A percentile compares a stretch with the other conserved stretches of the same genome.
Evolutionary conservation across 2,797 vertebrate genomes (phyloP).

Genomic region (Amblyopsis hoosieri): DNA sequence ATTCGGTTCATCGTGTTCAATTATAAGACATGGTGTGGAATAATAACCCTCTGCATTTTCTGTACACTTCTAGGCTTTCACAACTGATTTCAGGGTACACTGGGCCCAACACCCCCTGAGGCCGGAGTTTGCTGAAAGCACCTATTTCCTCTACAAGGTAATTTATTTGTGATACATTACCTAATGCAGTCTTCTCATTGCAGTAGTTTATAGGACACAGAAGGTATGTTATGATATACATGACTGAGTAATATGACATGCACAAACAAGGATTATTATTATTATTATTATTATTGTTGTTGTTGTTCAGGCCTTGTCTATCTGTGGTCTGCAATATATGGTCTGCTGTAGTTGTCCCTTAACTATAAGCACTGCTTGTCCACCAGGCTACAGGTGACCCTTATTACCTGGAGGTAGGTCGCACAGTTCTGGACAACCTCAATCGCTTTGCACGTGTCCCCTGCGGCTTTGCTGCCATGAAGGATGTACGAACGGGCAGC

Average conservation of each 20-base stretch:
- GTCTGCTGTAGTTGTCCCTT: neutral
- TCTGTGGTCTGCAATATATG: conserved; percentile 6
- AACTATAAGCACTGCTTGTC: too few species aligned
- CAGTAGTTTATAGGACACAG: neutral
- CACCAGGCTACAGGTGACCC: conserved; percentile 93
- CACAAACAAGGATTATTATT: neutral
- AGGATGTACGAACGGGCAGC: conserved; percentile 97
- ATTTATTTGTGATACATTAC: conserved; percentile 47
- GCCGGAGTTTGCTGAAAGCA: conserved; percentile 99
- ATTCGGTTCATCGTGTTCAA: neutral
- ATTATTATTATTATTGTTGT: neutral
- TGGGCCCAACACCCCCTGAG: conserved; percentile 98
- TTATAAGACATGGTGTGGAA: neutral
- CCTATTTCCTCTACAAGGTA: conserved; percentile 99
- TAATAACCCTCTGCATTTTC: conserved; percentile 58
- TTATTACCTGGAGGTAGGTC: conserved; percentile 96
- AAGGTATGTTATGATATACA: conserved; percentile 3
- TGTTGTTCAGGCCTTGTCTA: neutral
- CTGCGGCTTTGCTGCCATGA: conserved; percentile 98
- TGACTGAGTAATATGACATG: too few species aligned
- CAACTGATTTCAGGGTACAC: conserved; percentile 97
- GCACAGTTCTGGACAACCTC: conserved; percentile 96
- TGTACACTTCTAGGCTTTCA: conserved; percentile 87
- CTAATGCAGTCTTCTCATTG: conserved; percentile 18
- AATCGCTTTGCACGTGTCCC: conserved; percentile 98